A percentile compares a stretch with the other conserved stretches of the same genome.
These are phyloP conservation scores for Rhinophrynus dorsalis DNA, from an alignment of 2,797 vertebrate species.

Conservation along the genomic window DNA sequence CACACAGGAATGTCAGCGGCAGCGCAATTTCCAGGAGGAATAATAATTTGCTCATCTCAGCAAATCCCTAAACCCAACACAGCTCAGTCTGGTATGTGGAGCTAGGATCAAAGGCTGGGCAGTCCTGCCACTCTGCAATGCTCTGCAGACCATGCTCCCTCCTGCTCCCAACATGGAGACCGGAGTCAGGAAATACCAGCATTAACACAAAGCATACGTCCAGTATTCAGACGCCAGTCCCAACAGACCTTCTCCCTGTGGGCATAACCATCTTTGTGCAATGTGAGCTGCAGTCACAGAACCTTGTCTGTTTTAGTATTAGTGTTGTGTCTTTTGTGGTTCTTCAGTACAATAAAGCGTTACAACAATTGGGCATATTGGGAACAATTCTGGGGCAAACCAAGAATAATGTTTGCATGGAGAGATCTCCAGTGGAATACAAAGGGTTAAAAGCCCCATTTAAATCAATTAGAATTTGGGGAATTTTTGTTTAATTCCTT, in stretches of 20 bases:
- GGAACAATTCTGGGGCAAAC: too few species aligned
- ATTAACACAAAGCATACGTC: slow-evolving; percentile 44
- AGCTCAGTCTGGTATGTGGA: slow-evolving; percentile 47
- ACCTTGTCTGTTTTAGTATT: background rate
- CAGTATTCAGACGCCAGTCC: slow-evolving; percentile 4
- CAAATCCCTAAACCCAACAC: slow-evolving; percentile 49
- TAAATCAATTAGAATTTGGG: too few species aligned
- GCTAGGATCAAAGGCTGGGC: slow-evolving; percentile 44
- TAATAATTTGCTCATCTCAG: slow-evolving; percentile 48
- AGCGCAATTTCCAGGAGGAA: slow-evolving; percentile 50
- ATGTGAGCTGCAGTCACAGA: background rate
- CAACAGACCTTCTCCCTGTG: slow-evolving; percentile 5
- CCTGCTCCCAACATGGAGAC: slow-evolving; percentile 28
- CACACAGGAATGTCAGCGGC: slow-evolving; percentile 49
- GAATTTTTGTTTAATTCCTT: too few species aligned
- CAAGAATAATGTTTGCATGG: too few species aligned
- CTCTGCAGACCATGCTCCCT: slow-evolving; percentile 36
- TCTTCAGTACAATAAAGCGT: background rate
- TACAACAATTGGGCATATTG: too few species aligned
- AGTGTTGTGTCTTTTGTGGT: background rate
- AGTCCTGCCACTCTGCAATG: slow-evolving; percentile 37
- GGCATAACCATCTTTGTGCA: slow-evolving; percentile 4
- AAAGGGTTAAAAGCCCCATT: too few species aligned
- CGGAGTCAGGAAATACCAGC: slow-evolving; percentile 44
- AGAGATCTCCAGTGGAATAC: too few species aligned